Evolutionary conservation across 2,797 vertebrate genomes (phyloP), one percentile per base, ranked within the genome.

Genomic region (Jordanella pulchra): DNA sequence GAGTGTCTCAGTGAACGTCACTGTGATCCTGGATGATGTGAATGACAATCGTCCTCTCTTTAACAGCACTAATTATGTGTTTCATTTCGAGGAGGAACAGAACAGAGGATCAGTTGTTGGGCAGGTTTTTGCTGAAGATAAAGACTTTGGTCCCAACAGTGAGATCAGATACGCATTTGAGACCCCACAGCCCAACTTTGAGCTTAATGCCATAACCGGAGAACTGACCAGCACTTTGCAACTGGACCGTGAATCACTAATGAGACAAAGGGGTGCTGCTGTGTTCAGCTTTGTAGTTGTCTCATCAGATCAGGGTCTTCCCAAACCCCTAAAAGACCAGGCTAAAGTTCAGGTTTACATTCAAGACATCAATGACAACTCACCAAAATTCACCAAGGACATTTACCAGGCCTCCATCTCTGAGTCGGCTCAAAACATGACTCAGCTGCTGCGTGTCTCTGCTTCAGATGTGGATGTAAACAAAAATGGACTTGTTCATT

Each of bases 11-110:
- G 96, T 99, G 67, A 99, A 99, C 0, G 96, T 99, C 84, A 98
- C 95, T 0, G 93, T 99, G 7, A 95, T 98, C 80, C 89, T 99
- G 17, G 97, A 99, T 50, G 98, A 99, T 44, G 97, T 99, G 2
- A 99, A 99, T 42, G 98, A 99, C 69, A 99, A 99, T 71, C 96
- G 97, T 0, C 98, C 98, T 1, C 93, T 99, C 60, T 99, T 99
- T 84, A 98, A 99, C 91, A 99, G 97, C 86, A 99, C 97, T 21
- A 98, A 96, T 88, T 99, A 99, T 2, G 96, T 98, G 9, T 99
- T 99, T 91, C 96, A 95, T 75, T 98, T 98, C 79, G 95, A 96
- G 83, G 98, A 99, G 72, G 98, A 99, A 71, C 96, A 97, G 90
- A 90, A 73, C 44, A 93, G 96, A 18, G 97, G 97, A 1, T 96